A percentile compares a stretch with the other conserved stretches of the same genome.
Evolutionary conservation across 2,113 vertebrate species (phyloP).

Genomic region (Boleophthalmus pectinirostris): DNA sequence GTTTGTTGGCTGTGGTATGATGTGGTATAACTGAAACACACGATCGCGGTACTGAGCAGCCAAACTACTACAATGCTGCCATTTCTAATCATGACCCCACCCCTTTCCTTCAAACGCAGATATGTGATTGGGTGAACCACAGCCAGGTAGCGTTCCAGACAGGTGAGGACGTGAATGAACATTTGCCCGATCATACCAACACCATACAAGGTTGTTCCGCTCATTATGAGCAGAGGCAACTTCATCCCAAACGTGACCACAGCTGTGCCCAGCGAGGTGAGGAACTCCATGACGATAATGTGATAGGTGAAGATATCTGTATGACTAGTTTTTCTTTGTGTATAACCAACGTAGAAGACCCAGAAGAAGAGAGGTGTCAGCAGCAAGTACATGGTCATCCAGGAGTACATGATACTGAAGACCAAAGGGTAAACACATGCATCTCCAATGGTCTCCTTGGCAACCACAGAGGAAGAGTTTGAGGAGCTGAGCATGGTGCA

Average conservation of each 20-base stretch:
- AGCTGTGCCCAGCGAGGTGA: neutral
- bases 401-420: neutral
- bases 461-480: neutral
- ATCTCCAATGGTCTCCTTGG: neutral
- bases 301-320: neutral
- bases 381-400: neutral
- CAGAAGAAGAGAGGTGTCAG: neutral
- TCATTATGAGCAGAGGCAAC: neutral
- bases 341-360: neutral
- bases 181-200: neutral
- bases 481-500: neutral
- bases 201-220: neutral
- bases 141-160: too few relatives aligned
- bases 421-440: neutral
- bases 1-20: too few relatives aligned
- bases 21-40: neutral
- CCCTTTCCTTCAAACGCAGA: neutral
- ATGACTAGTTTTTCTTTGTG: neutral
- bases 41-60: neutral
- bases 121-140: too few relatives aligned
- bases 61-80: neutral
- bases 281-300: neutral
- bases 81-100: neutral
- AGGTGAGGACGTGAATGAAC: too few relatives aligned
- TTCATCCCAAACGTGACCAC: neutral